Base-by-base conservation (phyloP, 2,888 invertebrate species). In the Nezara viridula region DNA sequence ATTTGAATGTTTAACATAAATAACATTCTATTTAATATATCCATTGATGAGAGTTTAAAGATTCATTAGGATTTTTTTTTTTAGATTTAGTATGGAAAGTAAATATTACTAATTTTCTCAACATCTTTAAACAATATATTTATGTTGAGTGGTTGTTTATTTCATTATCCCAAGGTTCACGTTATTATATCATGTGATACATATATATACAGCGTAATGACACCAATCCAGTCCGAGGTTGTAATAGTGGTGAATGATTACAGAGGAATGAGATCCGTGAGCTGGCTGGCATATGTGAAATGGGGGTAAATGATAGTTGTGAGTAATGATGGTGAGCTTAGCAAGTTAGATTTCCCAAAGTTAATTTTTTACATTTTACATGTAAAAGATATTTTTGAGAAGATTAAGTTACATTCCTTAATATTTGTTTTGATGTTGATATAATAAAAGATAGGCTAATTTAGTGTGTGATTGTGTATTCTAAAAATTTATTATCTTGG, bases 361-460 rank as follows among this genome's bases (percentile, higher is more conserved):
- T 77, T 89, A n/a, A 55, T 73, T 77, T 50, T 81, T 85, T 85
- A 86, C 32, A 47, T 88, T 85, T 37, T 49, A 81, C 12, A 27
- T 88, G 86, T 77, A 90, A 88, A 73, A 73, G 6, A 73, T 37
- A 37, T 37, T 27, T 73, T 37, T 73, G 32, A 73, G 37, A 73
- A 73, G 66, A 73, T 73, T 2, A 7, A 73, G 37, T 73, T 73
- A 7, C 19, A 73, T 73, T 12, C 12, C 14, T 21, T 73, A 37
- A 16, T 37, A 73, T 73, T 37, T 10, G 27, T 60, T 27, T 60
- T 60, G 60, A 27, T 27, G 27, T 60, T 60, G 10, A 55, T 55
- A 16, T 0, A 60, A 2, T 60, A 14, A 27, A 60, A 32, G 9
- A n/a, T 55, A 10, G 10, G 10, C 9, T 14, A 27, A 0, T 60